Conservation (phyloP, 2,888 invertebrate species). For the Vandiemenella viatica region DNA sequence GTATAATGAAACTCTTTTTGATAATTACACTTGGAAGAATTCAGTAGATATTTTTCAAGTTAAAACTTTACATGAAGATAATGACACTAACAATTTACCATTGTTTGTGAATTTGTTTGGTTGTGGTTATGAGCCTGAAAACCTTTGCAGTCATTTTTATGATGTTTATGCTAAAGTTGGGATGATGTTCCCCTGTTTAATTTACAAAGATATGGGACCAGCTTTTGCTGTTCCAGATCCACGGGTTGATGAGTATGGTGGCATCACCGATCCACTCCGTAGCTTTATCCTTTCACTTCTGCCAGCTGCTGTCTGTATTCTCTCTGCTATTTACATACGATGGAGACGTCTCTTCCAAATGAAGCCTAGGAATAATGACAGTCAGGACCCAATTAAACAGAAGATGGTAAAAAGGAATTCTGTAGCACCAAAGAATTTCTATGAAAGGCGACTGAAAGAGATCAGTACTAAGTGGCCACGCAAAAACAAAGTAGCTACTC, state of each 20-base stretch:
- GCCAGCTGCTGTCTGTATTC: constrained; percentile 12
- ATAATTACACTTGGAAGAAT: background rate
- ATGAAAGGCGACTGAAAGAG: background rate
- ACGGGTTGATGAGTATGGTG: background rate
- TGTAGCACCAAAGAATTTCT: background rate
- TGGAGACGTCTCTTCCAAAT: constrained; percentile 9
- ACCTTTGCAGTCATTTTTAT: constrained; percentile 16
- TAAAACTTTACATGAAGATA: no score
- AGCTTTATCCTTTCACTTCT: constrained; percentile 10
- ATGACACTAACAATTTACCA: background rate
- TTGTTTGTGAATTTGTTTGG: constrained; percentile 16
- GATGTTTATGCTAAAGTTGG: constrained; percentile 11
- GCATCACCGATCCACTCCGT: constrained; percentile 3
- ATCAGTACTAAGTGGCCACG: background rate
- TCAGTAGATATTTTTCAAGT: background rate
- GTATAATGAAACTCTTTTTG: background rate
- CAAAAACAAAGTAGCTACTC: background rate
- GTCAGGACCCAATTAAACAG: no score
- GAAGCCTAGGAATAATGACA: constrained; percentile 4
- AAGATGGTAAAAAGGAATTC: background rate
- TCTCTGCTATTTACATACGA: constrained; percentile 8
- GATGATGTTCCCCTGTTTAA: constrained; percentile 14
- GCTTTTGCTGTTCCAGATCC: constrained; percentile 14
- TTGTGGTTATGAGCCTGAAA: constrained; percentile 16
- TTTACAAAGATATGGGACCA: constrained; percentile 8